Conservation (phyloP, 1,140 invertebrate species). For the Delia radicum region DNA sequence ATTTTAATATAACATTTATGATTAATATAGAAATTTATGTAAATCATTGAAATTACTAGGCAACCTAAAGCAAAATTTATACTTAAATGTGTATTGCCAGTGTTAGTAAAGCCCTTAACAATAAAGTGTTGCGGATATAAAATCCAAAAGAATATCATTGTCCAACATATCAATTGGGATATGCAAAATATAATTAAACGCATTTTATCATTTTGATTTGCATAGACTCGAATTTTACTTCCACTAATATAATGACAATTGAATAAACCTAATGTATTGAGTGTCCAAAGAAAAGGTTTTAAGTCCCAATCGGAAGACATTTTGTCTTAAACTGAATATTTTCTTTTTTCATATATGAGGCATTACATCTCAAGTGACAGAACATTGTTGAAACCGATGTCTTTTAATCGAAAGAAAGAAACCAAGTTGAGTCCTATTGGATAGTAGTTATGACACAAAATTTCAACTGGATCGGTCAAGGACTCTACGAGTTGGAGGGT, state of each 20-base stretch:
- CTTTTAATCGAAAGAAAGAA: too few relatives aligned
- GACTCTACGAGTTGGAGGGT: too few relatives aligned
- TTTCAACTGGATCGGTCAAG: too few relatives aligned
- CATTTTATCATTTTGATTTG: neutral
- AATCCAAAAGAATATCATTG: neutral
- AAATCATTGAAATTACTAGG: constrained; percentile 31
- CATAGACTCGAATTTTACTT: neutral
- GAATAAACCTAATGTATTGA: neutral
- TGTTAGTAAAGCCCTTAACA: constrained; percentile 2
- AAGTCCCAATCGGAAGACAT: neutral
- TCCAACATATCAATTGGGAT: neutral
- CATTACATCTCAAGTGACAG: too few relatives aligned
- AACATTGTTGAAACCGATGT: too few relatives aligned
- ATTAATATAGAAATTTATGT: constrained; percentile 33
- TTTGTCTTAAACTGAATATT: too few relatives aligned
- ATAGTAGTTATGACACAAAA: too few relatives aligned
- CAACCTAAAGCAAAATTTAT: constrained; percentile 31
- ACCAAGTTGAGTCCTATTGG: too few relatives aligned
- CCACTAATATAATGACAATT: neutral
- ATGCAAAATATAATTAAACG: neutral
- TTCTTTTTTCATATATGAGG: too few relatives aligned
- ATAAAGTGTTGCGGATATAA: neutral
- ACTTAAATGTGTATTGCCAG: constrained; percentile 35
- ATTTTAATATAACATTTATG: constrained; percentile 26
- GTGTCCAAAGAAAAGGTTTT: neutral